phyloP scores from a whole-genome alignment of 2,797 vertebrate species.

The Hippopotamyrus pictus region DNA sequence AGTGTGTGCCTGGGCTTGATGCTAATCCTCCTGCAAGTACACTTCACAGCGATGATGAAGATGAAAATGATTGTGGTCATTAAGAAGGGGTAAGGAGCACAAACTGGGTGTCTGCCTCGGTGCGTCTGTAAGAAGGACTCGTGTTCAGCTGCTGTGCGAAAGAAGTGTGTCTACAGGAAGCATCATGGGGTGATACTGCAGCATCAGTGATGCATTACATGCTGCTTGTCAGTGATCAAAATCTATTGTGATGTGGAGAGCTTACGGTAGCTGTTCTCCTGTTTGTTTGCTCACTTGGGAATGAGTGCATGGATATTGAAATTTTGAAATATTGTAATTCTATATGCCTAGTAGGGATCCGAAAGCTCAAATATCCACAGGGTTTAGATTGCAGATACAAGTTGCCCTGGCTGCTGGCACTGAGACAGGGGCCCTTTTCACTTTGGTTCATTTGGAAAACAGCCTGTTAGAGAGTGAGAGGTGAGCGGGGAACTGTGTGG shows the following conservation, averaged over 20 bases:
- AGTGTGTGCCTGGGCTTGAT: background rate
- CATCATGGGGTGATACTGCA: background rate
- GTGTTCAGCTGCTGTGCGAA: background rate
- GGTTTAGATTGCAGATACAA: background rate
- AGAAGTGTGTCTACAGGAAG: background rate
- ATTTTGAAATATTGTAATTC: slow-evolving; percentile 1
- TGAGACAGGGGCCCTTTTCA: background rate
- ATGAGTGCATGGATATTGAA: slow-evolving; percentile 2
- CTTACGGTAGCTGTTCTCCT: background rate
- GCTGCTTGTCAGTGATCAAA: background rate
- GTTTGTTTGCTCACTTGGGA: background rate
- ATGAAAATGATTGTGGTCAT: background rate
- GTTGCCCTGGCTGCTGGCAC: background rate
- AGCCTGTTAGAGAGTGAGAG: background rate
- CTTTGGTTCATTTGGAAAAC: background rate
- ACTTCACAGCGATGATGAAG: background rate
- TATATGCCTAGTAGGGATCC: background rate
- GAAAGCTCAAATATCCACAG: background rate
- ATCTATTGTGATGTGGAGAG: background rate
- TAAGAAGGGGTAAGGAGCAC: background rate
- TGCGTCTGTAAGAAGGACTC: background rate
- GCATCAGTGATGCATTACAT: background rate
- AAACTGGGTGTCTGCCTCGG: background rate
- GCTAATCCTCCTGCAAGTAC: background rate
- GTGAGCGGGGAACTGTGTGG: background rate